These are phyloP conservation scores for Zaprionus ghesquierei DNA, from an alignment of 1,140 invertebrate genomes.

Conservation along the genomic window DNA sequence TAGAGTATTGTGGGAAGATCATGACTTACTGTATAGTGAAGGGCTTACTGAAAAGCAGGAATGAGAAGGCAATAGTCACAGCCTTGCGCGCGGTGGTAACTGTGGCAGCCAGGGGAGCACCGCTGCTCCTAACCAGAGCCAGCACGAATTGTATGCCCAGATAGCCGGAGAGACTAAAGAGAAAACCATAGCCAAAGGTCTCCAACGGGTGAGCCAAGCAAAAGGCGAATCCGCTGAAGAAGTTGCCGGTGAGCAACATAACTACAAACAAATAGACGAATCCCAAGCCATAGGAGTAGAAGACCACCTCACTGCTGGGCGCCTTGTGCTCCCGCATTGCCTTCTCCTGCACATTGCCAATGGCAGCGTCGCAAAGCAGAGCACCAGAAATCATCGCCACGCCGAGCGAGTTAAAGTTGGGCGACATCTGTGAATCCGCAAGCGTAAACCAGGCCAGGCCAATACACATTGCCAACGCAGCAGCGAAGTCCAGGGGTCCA, in stretches of 20 bases:
- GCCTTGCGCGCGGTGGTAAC: conserved; percentile 95
- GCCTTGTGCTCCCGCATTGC: conserved; percentile 92
- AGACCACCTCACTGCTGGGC: conserved; percentile 94
- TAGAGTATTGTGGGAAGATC: not conserved
- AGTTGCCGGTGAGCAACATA: conserved; percentile 88
- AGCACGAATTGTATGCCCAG: conserved; percentile 96
- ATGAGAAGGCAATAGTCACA: conserved; percentile 95
- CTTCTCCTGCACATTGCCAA: conserved; percentile 98
- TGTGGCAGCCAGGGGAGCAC: conserved; percentile 95
- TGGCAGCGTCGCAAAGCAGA: conserved; percentile 95
- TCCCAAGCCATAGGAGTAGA: conserved; percentile 96
- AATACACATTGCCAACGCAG: conserved; percentile 93
- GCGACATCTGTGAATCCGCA: conserved; percentile 94
- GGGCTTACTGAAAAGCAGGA: conserved; percentile 96
- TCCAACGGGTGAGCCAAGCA: conserved; percentile 89
- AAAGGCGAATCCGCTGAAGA: conserved; percentile 90
- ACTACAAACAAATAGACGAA: conserved; percentile 92
- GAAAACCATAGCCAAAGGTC: conserved; percentile 92
- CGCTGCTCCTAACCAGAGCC: conserved; percentile 92
- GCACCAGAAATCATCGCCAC: conserved; percentile 94
- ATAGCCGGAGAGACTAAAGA: conserved; percentile 95
- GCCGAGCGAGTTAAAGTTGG: conserved; percentile 92
- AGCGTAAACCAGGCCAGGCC: conserved; percentile 96
- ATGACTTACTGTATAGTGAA: conserved; percentile 94
- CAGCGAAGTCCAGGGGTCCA: conserved; percentile 91